Percentiles rank a stretch among this genome's conserved stretches.
phyloP scores from a whole-genome alignment of 2,888 invertebrate species.

The Spialia ferax region DNA sequence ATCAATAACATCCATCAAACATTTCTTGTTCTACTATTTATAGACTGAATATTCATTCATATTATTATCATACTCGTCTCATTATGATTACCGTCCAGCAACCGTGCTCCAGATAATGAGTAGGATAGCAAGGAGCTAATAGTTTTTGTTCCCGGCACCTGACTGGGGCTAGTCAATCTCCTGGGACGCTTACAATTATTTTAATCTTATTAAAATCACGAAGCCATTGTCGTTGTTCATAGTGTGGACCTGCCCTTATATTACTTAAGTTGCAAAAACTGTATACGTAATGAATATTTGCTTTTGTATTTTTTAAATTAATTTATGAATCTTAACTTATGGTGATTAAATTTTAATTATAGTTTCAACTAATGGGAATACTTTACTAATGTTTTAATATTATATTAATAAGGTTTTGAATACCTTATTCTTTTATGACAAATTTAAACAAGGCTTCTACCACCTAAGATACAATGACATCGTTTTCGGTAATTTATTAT shows the following conservation, averaged over 20 bases:
- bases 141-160: slow-evolving; percentile 71
- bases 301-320: too few species aligned
- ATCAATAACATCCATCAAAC: neutral
- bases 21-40: neutral
- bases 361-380: too few species aligned
- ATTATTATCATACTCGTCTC: slow-evolving; percentile 14
- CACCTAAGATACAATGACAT: too few species aligned
- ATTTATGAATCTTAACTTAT: too few species aligned
- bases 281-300: neutral
- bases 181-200: slow-evolving; percentile 83
- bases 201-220: slow-evolving; percentile 84
- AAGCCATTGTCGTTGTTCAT: slow-evolving; percentile 52
- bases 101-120: slow-evolving; percentile 27
- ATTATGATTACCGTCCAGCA: slow-evolving; percentile 26
- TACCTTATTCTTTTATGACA: too few species aligned
- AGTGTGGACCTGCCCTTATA: slow-evolving; percentile 55
- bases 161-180: slow-evolving; percentile 71
- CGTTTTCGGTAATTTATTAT: neutral
- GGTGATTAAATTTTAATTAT: too few species aligned
- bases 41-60: slow-evolving; percentile 16
- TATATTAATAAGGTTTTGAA: too few species aligned
- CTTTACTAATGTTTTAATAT: too few species aligned
- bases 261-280: too few species aligned
- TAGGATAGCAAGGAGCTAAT: slow-evolving; percentile 60
- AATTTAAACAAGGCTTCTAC: too few species aligned